These are phyloP conservation scores for Chromobotia macracanthus DNA, from an alignment of 2,797 vertebrate genomes.

Conservation along the genomic window DNA sequence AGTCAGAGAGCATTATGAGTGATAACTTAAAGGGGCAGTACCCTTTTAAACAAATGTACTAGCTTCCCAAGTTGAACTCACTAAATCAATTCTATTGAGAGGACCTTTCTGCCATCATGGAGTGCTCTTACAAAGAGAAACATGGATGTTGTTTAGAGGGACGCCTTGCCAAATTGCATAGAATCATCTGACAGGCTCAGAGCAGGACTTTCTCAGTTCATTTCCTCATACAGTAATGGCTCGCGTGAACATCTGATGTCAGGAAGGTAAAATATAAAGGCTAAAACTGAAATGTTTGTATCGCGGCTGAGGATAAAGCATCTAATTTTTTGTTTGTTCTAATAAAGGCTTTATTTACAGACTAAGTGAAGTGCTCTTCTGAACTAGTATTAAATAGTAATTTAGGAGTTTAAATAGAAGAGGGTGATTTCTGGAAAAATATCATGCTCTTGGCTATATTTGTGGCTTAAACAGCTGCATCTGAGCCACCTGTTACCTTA, in stretches of 20 bases:
- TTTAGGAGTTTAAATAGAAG: slow-evolving; percentile 21
- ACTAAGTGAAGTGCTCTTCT: slow-evolving; percentile 14
- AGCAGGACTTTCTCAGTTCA: neutral
- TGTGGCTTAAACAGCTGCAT: neutral
- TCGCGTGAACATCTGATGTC: slow-evolving; percentile 9
- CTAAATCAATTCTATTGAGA: slow-evolving; percentile 43
- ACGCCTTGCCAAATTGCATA: slow-evolving; percentile 60
- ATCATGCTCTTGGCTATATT: neutral
- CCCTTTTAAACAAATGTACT: slow-evolving; percentile 65
- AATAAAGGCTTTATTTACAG: slow-evolving; percentile 42
- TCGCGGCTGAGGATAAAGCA: neutral
- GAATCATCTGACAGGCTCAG: slow-evolving; percentile 49
- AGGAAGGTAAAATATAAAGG: slow-evolving; percentile 13
- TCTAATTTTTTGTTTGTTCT: slow-evolving; percentile 43
- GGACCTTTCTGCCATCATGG: slow-evolving; percentile 66
- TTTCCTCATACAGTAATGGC: slow-evolving; percentile 6
- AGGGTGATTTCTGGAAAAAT: slow-evolving; percentile 4
- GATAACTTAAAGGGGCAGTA: slow-evolving; percentile 74
- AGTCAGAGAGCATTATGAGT: slow-evolving; percentile 55
- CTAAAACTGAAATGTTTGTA: slow-evolving; percentile 14
- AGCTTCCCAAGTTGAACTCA: slow-evolving; percentile 28
- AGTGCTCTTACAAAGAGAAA: slow-evolving; percentile 76
- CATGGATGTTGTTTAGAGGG: slow-evolving; percentile 43
- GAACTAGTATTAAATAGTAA: slow-evolving; percentile 1
- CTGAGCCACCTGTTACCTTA: neutral